These are phyloP conservation scores for Atrina japonica DNA, from an alignment of 2,888 invertebrate genomes.

Conservation along the genomic window DNA sequence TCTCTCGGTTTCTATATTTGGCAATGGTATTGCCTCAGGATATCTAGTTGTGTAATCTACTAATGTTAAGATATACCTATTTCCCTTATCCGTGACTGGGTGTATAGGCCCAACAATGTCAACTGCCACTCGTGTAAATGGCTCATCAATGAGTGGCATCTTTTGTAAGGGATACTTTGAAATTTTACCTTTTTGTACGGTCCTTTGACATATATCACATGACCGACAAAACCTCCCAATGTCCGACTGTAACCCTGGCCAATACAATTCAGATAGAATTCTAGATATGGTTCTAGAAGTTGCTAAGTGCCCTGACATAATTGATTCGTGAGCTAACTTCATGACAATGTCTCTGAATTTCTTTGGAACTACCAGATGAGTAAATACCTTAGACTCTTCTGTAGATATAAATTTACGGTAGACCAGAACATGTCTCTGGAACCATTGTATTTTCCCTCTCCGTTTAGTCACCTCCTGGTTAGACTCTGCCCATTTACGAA, in stretches of 20 bases:
- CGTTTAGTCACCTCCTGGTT: neutral
- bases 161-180: slow-evolving; percentile 34
- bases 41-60: too few species aligned
- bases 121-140: slow-evolving; percentile 50
- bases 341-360: slow-evolving; percentile 27
- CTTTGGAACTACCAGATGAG: slow-evolving; percentile 44
- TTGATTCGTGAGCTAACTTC: slow-evolving; percentile 37
- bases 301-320: slow-evolving; percentile 44
- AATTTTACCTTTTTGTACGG: slow-evolving; percentile 39
- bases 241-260: slow-evolving; percentile 48
- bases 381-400: slow-evolving; percentile 13
- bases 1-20: too few species aligned
- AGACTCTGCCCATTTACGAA: neutral
- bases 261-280: slow-evolving; percentile 44
- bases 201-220: slow-evolving; percentile 52
- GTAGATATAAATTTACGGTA: slow-evolving; percentile 18
- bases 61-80: too few species aligned
- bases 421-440: slow-evolving; percentile 22
- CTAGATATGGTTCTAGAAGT: slow-evolving; percentile 25
- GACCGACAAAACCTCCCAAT: slow-evolving; percentile 44
- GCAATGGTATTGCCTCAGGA: too few species aligned
- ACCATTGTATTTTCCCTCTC: slow-evolving; percentile 5
- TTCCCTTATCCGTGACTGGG: too few species aligned
- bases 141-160: slow-evolving; percentile 47
- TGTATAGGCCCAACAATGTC: slow-evolving; percentile 57